phyloP scores from a whole-genome alignment of 2,888 invertebrate genomes.

The Tetragonisca angustula region DNA sequence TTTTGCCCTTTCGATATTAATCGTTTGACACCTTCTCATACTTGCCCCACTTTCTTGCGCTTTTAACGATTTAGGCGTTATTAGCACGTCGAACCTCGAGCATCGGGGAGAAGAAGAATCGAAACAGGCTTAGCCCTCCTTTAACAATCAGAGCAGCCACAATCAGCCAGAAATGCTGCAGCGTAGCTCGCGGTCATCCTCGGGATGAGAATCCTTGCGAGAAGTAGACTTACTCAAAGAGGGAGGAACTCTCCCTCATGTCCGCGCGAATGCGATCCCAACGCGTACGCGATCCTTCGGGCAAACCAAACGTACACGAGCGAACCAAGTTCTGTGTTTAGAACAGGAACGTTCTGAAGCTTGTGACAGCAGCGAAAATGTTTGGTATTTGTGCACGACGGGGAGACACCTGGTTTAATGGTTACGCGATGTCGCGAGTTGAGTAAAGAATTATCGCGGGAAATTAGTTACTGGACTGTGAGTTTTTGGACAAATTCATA shows the following conservation, averaged over 20 bases:
- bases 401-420: too few relatives aligned
- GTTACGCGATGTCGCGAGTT: too few relatives aligned
- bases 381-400: neutral
- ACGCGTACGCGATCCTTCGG: conserved; percentile 65
- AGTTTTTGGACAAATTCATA: too few relatives aligned
- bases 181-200: neutral
- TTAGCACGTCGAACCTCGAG: neutral
- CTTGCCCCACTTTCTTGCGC: neutral
- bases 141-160: neutral
- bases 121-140: neutral
- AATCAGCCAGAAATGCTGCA: neutral
- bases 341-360: neutral
- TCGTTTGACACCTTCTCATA: neutral
- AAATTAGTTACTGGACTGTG: too few relatives aligned
- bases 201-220: neutral
- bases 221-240: neutral
- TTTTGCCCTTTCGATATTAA: neutral
- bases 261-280: neutral
- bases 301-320: too few relatives aligned
- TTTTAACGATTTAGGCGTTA: neutral
- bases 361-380: neutral
- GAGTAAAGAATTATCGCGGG: too few relatives aligned
- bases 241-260: neutral
- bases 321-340: neutral
- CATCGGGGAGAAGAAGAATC: neutral